Conservation (phyloP, 1,140 invertebrate genomes). For the Antheraea mylitta region DNA sequence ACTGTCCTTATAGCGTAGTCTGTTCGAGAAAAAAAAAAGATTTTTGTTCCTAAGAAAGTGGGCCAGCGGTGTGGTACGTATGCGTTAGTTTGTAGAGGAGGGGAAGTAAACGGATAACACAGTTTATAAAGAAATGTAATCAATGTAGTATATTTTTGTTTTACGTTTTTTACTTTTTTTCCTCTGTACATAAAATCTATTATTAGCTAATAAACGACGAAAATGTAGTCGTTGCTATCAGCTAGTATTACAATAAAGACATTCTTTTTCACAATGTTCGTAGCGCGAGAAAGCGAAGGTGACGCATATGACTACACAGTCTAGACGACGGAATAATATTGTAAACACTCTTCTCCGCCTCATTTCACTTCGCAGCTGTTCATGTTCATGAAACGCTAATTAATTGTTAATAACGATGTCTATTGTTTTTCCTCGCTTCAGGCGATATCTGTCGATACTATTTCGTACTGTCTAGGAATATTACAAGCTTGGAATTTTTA, state of each 20-base stretch:
- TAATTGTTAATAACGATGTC: slow-evolving; percentile 60
- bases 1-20: too few relatives aligned
- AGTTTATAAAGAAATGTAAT: too few relatives aligned
- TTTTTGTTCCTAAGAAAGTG: too few relatives aligned
- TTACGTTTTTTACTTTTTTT: too few relatives aligned
- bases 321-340: slow-evolving; percentile 52
- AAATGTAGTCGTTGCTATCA: too few relatives aligned
- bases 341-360: slow-evolving; percentile 35
- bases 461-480: background rate
- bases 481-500: background rate
- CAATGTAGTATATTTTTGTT: too few relatives aligned
- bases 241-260: background rate
- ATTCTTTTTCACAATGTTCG: slow-evolving; percentile 5
- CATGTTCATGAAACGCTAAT: slow-evolving; percentile 67
- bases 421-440: background rate
- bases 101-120: too few relatives aligned
- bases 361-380: slow-evolving; percentile 59
- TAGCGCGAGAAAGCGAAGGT: slow-evolving; percentile 63
- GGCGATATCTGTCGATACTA: background rate
- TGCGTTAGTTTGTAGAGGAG: too few relatives aligned
- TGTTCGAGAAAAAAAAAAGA: too few relatives aligned
- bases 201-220: too few relatives aligned
- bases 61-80: too few relatives aligned
- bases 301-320: slow-evolving; percentile 52
- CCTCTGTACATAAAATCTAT: too few relatives aligned